These are phyloP conservation scores for Hafferia zeledoni DNA, from an alignment of 2,797 vertebrate species.

Conservation along the genomic window DNA sequence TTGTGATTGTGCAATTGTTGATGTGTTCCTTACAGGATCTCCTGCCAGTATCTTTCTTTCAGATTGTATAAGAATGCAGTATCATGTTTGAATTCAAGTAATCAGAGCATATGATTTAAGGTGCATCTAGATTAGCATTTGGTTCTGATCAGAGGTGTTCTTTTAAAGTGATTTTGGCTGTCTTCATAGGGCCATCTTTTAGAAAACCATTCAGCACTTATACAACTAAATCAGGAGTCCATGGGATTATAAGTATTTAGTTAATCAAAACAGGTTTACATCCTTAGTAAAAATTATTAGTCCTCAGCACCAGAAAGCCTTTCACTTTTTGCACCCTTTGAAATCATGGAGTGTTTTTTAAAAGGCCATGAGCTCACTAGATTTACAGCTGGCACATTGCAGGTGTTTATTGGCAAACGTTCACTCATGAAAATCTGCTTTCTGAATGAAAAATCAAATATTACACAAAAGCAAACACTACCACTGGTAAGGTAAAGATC, in stretches of 20 bases:
- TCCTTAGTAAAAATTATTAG: background rate
- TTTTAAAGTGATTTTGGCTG: background rate
- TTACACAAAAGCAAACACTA: background rate
- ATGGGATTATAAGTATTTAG: background rate
- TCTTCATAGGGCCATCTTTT: background rate
- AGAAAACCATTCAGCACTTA: conserved; percentile 10
- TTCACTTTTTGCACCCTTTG: conserved; percentile 5
- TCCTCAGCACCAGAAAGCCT: conserved; percentile 40
- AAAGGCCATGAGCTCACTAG: background rate
- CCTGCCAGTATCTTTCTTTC: background rate
- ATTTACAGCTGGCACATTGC: conserved; percentile 36
- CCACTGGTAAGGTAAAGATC: background rate
- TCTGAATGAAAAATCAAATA: background rate
- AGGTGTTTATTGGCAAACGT: conserved; percentile 32
- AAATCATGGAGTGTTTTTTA: conserved; percentile 13
- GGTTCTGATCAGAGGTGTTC: background rate
- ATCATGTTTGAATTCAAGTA: background rate
- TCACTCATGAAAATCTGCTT: conserved; percentile 29
- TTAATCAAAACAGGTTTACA: conserved; percentile 35
- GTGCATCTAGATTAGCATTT: background rate
- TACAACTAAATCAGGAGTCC: background rate
- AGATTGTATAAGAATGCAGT: background rate
- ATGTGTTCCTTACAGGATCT: background rate
- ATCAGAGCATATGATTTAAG: background rate
- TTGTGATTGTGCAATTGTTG: background rate